phyloP scores from a whole-genome alignment of 2,797 vertebrate species.

The Sylvia borin region DNA sequence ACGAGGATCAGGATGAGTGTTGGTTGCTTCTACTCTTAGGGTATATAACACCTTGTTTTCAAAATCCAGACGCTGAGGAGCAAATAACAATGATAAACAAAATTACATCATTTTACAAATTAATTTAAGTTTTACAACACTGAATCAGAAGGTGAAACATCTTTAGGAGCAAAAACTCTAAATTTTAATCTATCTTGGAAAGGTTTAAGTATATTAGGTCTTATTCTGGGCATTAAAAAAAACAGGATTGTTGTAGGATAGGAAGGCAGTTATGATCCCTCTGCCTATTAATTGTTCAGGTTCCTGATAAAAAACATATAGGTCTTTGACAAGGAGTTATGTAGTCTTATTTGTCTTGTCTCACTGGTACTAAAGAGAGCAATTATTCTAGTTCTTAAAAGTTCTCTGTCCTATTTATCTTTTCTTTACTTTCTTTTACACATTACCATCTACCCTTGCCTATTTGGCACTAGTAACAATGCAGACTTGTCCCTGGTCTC shows the following conservation, averaged over 20 bases:
- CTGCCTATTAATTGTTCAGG: background rate
- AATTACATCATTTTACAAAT: background rate
- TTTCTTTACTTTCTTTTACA: background rate
- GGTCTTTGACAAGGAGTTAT: background rate
- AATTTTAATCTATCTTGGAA: background rate
- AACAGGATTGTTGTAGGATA: background rate
- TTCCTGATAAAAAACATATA: background rate
- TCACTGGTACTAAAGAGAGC: background rate
- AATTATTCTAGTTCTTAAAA: background rate
- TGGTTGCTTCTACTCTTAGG: conserved; percentile 91
- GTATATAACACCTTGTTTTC: conserved; percentile 90
- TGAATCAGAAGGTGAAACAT: background rate
- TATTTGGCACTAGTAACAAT: background rate
- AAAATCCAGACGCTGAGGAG: conserved; percentile 89
- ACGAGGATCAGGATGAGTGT: conserved; percentile 88
- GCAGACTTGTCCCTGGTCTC: background rate
- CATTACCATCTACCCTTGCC: background rate
- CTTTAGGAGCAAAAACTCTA: background rate
- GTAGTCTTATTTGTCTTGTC: background rate
- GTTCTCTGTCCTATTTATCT: background rate
- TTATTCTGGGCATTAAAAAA: background rate
- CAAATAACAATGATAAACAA: conserved; percentile 28
- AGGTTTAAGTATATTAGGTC: background rate
- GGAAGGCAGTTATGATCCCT: background rate
- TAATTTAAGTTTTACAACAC: background rate